Conservation (phyloP, 35 echinoderm and acorn worm species). For the Heliocidaris tuberculata region DNA sequence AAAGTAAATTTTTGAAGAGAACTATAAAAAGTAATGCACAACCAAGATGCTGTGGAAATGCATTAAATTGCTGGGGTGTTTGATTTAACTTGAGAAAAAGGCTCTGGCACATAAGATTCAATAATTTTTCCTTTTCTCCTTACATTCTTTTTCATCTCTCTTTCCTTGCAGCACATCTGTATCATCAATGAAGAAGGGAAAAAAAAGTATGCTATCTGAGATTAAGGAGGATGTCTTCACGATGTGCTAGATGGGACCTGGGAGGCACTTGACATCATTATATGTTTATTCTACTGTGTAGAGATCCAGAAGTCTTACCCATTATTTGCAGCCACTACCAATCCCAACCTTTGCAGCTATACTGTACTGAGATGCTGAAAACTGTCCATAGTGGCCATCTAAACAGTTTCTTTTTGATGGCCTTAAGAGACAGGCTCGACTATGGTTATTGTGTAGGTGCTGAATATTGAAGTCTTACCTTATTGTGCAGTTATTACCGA, state of each 20-base stretch:
- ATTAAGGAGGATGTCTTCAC: background rate
- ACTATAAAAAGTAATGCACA: no score
- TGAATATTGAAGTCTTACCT: no score
- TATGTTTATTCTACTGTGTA: slow-evolving; percentile 18
- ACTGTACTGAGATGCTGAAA: background rate
- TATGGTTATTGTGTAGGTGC: no score
- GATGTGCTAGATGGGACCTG: background rate
- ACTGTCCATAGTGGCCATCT: background rate
- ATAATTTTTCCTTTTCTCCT: background rate
- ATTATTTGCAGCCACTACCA: background rate
- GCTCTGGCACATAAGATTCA: background rate
- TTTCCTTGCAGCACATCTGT: slow-evolving; percentile 63
- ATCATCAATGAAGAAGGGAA: slow-evolving; percentile 79
- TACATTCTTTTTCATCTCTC: background rate
- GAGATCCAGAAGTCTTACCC: background rate
- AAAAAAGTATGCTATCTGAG: slow-evolving; percentile 68
- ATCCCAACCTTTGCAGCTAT: background rate
- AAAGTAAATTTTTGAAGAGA: no score
- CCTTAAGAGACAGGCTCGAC: no score
- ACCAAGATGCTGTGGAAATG: no score
- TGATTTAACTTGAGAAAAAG: no score
- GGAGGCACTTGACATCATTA: background rate
- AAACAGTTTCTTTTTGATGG: no score
- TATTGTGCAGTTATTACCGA: background rate
- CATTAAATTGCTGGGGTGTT: no score